Evolutionary conservation across 2,113 vertebrate genomes (phyloP).

Genomic region (Sinocyclocheilus anshuiensis): DNA sequence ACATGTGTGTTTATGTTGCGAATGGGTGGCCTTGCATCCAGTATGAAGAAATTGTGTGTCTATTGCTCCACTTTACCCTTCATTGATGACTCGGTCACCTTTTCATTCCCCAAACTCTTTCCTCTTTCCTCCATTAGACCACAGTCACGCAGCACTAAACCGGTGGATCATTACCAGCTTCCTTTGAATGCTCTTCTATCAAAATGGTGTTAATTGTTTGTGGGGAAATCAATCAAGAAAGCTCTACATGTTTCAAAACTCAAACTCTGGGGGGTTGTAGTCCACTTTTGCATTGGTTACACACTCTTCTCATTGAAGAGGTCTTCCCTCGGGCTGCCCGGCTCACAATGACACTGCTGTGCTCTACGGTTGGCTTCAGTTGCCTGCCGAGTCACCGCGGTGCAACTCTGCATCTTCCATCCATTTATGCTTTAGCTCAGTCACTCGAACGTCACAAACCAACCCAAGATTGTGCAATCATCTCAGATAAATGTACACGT

Average conservation of each 20-base stretch:
- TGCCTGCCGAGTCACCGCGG: neutral
- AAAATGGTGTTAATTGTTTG: neutral
- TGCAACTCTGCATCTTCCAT: conserved; percentile 32
- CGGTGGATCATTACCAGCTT: neutral
- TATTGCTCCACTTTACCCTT: neutral
- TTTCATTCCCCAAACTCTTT: conserved; percentile 9
- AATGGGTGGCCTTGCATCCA: neutral
- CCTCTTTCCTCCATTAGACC: neutral
- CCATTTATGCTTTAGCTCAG: conserved; percentile 1
- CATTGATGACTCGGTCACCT: neutral
- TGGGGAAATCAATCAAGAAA: neutral
- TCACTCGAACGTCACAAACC: neutral
- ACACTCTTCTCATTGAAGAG: neutral
- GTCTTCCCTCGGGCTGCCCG: neutral
- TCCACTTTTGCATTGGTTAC: neutral
- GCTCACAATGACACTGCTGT: conserved; percentile 27
- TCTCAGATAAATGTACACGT: neutral
- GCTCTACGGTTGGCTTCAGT: conserved; percentile 20
- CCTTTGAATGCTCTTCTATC: neutral
- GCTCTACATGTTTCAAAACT: neutral
- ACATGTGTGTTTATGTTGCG: neutral
- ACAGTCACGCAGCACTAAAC: neutral
- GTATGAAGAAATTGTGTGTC: neutral
- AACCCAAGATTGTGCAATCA: conserved; percentile 5
- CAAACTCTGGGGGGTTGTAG: neutral